Evolutionary conservation across 1,140 invertebrate genomes (phyloP).

Genomic region (Drosophila nebulosa): DNA sequence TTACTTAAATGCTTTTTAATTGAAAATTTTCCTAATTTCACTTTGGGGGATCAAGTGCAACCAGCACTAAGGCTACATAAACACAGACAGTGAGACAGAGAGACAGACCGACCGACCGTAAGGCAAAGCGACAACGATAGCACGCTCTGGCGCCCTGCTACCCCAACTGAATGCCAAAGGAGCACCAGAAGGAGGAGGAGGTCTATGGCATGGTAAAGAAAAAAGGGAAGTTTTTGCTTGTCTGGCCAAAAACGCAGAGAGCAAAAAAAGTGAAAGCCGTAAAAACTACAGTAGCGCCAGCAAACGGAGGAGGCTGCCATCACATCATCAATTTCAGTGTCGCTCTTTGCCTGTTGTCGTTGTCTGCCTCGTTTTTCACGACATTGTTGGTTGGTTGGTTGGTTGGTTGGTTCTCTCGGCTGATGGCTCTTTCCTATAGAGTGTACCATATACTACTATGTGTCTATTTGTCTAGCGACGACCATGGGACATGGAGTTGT

Average conservation of each 20-base stretch:
- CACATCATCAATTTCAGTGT: conserved; percentile 77
- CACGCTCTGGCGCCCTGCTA: conserved; percentile 73
- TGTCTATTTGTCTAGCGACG: conserved; percentile 20
- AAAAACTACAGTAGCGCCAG: conserved; percentile 65
- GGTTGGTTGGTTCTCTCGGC: conserved; percentile 45
- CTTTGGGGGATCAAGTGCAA: conserved; percentile 77
- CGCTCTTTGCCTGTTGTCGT: conserved; percentile 35
- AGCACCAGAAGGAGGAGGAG: neutral
- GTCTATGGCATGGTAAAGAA: too few relatives aligned
- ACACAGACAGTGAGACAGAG: conserved; percentile 20
- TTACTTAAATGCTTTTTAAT: conserved; percentile 80
- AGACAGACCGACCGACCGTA: conserved; percentile 3
- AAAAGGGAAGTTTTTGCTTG: conserved; percentile 70
- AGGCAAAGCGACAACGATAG: conserved; percentile 21
- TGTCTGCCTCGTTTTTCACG: conserved; percentile 58
- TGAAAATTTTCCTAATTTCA: conserved; percentile 79
- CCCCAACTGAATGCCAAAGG: conserved; percentile 32
- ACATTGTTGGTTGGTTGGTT: conserved; percentile 56
- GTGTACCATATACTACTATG: too few relatives aligned
- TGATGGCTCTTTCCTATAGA: conserved; percentile 9
- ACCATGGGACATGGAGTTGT: conserved; percentile 8
- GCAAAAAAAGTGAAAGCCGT: conserved; percentile 70
- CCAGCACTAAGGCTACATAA: conserved; percentile 63
- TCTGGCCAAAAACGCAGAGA: conserved; percentile 64
- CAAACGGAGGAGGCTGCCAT: conserved; percentile 17